Evolutionary conservation across 2,888 invertebrate genomes (phyloP).

Genomic region (Troilus luridus): DNA sequence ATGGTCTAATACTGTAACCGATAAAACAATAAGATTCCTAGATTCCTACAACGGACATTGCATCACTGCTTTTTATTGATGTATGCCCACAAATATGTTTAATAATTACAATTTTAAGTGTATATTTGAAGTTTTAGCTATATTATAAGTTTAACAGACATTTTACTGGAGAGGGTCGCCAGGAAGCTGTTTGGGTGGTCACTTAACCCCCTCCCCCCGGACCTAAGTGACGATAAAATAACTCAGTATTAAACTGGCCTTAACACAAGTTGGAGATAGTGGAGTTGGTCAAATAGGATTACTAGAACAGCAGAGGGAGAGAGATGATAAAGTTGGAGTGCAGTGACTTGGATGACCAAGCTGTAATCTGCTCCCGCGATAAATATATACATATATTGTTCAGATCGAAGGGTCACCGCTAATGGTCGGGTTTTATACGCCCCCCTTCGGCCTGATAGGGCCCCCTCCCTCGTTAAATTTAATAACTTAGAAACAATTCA

Average conservation of each 20-base stretch:
- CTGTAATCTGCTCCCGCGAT: not conserved
- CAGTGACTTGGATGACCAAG: not conserved
- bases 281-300: conserved; percentile 8
- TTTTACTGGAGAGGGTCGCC: not conserved
- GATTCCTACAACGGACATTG: too few relatives aligned
- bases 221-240: conserved; percentile 12
- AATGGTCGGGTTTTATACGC: conserved; percentile 16
- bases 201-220: not conserved
- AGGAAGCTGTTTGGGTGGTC: not conserved
- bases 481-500: conserved; percentile 48
- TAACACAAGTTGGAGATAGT: not conserved
- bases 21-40: too few relatives aligned
- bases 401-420: not conserved
- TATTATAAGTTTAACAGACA: not conserved
- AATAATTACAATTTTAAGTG: too few relatives aligned
- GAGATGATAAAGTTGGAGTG: not conserved
- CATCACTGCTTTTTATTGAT: too few relatives aligned
- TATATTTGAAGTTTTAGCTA: not conserved
- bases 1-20: too few relatives aligned
- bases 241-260: not conserved
- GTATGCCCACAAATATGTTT: too few relatives aligned
- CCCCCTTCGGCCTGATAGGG: conserved; percentile 30
- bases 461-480: conserved; percentile 41
- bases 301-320: not conserved
- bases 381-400: conserved; percentile 24